A percentile compares a stretch with the other conserved stretches of the same genome.
These are phyloP conservation scores for Galendromus occidentalis DNA, from an alignment of 1,140 invertebrate genomes.

Conservation along the genomic window DNA sequence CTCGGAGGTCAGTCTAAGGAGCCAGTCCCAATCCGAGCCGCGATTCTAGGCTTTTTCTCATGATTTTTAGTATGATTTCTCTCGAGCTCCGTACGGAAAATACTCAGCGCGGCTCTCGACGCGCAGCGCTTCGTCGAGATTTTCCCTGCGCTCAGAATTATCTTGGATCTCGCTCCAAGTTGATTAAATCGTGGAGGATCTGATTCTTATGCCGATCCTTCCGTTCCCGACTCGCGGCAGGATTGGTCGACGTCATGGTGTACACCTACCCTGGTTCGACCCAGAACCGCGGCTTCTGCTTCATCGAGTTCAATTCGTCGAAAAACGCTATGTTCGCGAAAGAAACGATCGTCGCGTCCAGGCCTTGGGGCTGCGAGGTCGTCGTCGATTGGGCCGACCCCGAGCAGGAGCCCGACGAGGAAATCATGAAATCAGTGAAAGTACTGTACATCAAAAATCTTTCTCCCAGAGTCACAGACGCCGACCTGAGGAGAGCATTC, in stretches of 20 bases:
- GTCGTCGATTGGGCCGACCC: slow-evolving; percentile 3
- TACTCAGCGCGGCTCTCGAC: no score
- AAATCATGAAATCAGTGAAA: slow-evolving; percentile 3
- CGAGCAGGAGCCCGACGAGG: not conserved
- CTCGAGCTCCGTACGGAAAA: no score
- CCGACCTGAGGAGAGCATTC: not conserved
- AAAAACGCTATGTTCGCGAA: slow-evolving; percentile 4
- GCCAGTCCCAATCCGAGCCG: no score
- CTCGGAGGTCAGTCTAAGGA: not conserved
- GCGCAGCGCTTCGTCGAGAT: no score
- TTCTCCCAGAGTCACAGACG: not conserved
- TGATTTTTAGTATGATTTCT: no score
- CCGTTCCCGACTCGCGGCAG: no score
- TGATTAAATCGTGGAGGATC: no score
- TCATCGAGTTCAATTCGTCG: not conserved
- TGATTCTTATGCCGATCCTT: no score
- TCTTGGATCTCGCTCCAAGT: no score
- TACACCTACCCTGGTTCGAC: not conserved
- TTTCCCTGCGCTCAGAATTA: no score
- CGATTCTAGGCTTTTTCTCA: no score
- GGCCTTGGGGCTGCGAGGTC: slow-evolving; percentile 2
- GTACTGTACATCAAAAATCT: slow-evolving; percentile 2
- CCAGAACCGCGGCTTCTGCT: slow-evolving; percentile 3
- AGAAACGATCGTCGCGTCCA: not conserved
- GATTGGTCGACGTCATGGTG: not conserved